Evolutionary conservation across 2,888 invertebrate species (phyloP).

Genomic region (Hedya salicella): DNA sequence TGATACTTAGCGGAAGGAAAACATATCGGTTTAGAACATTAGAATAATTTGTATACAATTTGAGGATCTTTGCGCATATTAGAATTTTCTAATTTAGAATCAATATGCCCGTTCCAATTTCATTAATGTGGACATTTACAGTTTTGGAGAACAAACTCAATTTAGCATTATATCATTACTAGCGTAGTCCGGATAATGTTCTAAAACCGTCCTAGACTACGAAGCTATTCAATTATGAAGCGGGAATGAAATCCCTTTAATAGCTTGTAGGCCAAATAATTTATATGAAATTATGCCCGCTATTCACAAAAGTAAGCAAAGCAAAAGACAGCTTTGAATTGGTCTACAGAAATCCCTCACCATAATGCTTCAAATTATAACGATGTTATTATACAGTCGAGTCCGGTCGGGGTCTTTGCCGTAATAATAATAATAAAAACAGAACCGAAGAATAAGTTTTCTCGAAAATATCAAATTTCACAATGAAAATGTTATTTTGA

Average conservation of each 20-base stretch:
- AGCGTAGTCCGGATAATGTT: background rate
- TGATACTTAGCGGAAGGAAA: no score
- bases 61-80: no score
- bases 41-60: no score
- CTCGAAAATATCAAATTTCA: conserved; percentile 9
- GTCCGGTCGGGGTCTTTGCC: conserved; percentile 28
- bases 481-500: background rate
- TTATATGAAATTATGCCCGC: no score
- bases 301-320: no score
- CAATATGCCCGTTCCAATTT: background rate
- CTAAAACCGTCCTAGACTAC: background rate
- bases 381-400: conserved; percentile 18
- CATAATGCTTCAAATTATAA: conserved; percentile 15
- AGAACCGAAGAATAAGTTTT: conserved; percentile 21
- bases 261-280: background rate
- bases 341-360: no score
- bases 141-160: background rate
- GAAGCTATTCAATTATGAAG: background rate
- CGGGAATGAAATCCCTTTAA: background rate
- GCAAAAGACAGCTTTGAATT: no score
- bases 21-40: no score
- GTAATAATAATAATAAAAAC: conserved; percentile 34
- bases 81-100: no score
- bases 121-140: background rate
- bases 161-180: background rate